A percentile compares a stretch with the other conserved stretches of the same genome.
Conservation (phyloP, 2,113 vertebrate genomes). For the Calypte anna region DNA sequence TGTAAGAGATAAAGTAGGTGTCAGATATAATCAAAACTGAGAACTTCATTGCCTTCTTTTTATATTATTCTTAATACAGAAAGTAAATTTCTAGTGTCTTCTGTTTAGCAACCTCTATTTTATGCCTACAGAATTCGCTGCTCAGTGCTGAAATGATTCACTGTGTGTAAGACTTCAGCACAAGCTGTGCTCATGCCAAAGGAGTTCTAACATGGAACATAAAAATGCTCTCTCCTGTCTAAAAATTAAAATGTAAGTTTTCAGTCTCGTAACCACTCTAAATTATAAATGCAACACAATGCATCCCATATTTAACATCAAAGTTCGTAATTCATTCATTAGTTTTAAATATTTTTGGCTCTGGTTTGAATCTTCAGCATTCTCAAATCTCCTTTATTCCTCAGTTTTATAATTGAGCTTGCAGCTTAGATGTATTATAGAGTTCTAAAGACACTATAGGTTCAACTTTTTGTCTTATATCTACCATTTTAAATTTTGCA, state of each 20-base stretch:
- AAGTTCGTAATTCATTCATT: neutral
- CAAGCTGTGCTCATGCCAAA: neutral
- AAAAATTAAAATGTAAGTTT: slow-evolving; percentile 45
- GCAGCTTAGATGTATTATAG: neutral
- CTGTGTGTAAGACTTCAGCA: neutral
- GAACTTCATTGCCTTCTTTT: neutral
- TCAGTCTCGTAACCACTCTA: neutral
- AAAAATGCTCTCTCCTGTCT: slow-evolving; percentile 37
- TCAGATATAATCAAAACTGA: neutral
- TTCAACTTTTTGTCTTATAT: neutral
- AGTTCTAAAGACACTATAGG: neutral
- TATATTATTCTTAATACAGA: neutral
- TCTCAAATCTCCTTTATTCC: neutral
- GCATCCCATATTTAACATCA: slow-evolving; percentile 18
- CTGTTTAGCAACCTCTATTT: slow-evolving; percentile 8
- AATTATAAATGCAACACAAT: slow-evolving; percentile 47
- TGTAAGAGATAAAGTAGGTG: slow-evolving; percentile 17
- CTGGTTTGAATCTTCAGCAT: neutral
- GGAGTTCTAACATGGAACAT: slow-evolving; percentile 6
- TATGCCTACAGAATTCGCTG: neutral
- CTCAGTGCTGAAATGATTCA: slow-evolving; percentile 2
- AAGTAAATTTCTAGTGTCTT: neutral
- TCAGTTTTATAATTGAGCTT: neutral
- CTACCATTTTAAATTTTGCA: neutral
- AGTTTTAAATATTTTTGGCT: slow-evolving; percentile 24